Base-by-base conservation (phyloP, 2,888 invertebrate genomes). In the Scaptomyza caliginosa region DNA sequence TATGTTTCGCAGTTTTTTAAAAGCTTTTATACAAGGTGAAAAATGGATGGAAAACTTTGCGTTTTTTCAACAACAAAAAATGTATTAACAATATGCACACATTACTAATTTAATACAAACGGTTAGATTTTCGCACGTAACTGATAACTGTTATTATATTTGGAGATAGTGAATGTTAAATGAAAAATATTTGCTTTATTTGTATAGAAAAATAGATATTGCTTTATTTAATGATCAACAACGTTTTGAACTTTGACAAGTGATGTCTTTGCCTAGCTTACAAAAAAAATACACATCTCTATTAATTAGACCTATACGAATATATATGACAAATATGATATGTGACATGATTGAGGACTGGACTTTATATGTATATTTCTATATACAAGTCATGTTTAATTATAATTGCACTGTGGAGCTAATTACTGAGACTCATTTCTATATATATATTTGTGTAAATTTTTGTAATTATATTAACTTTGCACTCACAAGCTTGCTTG, bases 191-290 rank as follows among this genome's bases (percentile, higher is more conserved):
- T 26, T 10, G 26, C 2, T 26, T 10, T 0, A 26, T 26, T 26
- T 26, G 3, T 26, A 5, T 34, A 34, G 34, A 34, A 38, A 30
- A 28, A 19, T 73, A 59, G 13, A 66, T 40, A 42, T 51, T 60
- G 26, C 54, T 77, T 77, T 67, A 67, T 77, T 74, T 32, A 50
- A 50, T 45, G 2, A 55, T 63, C 19, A 55, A 66, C 67, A 77
- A 59, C 6, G 17, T 36, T 34, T 36, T 6, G 6, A 58, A 26
- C 28, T 46, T 72, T 67, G 57, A 77, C 63, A 63, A 38, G 39
- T n/a, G n/a, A 34, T 43, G 65, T 59, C 59, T 70, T 76, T 55
- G 19, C 43, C 55, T 45, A 45, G 54, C 46, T 58, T 71, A n/a
- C n/a, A n/a, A 26, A 32, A 17, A 49, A 52, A 48, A 8, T 17